Percentiles rank a stretch among this genome's conserved stretches.
These are phyloP conservation scores for Pitta sordida DNA, from an alignment of 2,113 vertebrate species.

Conservation along the genomic window DNA sequence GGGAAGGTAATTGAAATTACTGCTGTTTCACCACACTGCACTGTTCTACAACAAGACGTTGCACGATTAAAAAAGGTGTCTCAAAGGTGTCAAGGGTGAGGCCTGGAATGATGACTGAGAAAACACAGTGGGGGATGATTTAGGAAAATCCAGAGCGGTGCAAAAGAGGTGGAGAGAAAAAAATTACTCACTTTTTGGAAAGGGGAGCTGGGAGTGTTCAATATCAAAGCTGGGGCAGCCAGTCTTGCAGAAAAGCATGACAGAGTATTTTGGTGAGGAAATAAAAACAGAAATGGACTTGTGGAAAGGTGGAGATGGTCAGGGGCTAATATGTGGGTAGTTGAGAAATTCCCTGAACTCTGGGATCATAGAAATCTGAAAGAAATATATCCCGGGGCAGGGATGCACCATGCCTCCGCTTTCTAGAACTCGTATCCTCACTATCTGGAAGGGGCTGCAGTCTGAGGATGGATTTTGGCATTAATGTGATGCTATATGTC, in stretches of 20 bases:
- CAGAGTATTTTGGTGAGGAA: not conserved
- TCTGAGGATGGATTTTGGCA: not conserved
- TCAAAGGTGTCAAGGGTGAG: not conserved
- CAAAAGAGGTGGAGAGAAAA: not conserved
- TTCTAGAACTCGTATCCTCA: not conserved
- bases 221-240: not conserved
- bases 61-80: not conserved
- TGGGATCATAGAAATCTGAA: not conserved
- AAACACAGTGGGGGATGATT: not conserved
- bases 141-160: not conserved
- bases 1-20: not conserved
- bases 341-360: not conserved
- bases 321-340: not conserved
- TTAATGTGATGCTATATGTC: rapidly evolving
- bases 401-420: not conserved
- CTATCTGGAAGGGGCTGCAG: not conserved
- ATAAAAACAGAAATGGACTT: not conserved
- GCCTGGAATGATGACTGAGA: not conserved
- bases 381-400: not conserved
- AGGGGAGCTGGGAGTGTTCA: not conserved
- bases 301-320: not conserved
- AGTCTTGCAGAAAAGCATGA: not conserved
- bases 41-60: not conserved
- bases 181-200: not conserved
- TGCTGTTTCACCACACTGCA: not conserved